Percentiles rank a stretch among this genome's conserved stretches.
Conservation (phyloP, 1,140 invertebrate genomes). For the Agrypnia vestita region DNA sequence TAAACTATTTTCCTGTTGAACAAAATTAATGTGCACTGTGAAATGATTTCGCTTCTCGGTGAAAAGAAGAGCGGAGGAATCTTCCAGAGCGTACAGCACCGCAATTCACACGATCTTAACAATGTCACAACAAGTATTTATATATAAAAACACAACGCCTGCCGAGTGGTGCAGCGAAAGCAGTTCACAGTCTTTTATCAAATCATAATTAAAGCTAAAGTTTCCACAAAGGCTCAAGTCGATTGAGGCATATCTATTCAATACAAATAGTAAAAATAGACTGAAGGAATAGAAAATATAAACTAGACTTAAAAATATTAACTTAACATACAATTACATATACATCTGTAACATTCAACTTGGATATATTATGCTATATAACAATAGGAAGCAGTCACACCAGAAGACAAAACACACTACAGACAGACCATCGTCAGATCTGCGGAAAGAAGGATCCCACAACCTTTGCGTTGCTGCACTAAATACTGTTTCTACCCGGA, state of each 20-base stretch:
- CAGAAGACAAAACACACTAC: constrained; percentile 69
- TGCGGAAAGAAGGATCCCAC: constrained; percentile 72
- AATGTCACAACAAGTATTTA: too few species aligned
- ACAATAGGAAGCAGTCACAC: constrained; percentile 71
- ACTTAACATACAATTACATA: constrained; percentile 67
- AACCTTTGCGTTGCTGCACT: constrained; percentile 63
- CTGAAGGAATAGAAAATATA: constrained; percentile 53
- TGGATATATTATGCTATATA: constrained; percentile 64
- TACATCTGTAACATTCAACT: constrained; percentile 66
- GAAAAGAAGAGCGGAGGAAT: not conserved
- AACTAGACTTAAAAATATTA: constrained; percentile 48
- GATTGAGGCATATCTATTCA: constrained; percentile 48
- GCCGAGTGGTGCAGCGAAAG: constrained; percentile 26
- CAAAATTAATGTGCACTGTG: constrained; percentile 48
- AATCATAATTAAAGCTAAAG: constrained; percentile 58
- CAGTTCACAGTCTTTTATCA: constrained; percentile 49
- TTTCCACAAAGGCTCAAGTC: constrained; percentile 61
- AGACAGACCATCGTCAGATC: constrained; percentile 66
- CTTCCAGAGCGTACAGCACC: too few species aligned
- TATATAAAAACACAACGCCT: not conserved
- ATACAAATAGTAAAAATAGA: constrained; percentile 57
- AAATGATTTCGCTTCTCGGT: constrained; percentile 54
- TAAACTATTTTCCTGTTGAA: constrained; percentile 47
- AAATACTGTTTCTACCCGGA: constrained; percentile 37
- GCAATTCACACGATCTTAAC: too few species aligned